Percentiles rank a stretch among this genome's conserved stretches.
Conservation (phyloP, 2,888 invertebrate genomes). For the Scaptomyza polygonia region DNA sequence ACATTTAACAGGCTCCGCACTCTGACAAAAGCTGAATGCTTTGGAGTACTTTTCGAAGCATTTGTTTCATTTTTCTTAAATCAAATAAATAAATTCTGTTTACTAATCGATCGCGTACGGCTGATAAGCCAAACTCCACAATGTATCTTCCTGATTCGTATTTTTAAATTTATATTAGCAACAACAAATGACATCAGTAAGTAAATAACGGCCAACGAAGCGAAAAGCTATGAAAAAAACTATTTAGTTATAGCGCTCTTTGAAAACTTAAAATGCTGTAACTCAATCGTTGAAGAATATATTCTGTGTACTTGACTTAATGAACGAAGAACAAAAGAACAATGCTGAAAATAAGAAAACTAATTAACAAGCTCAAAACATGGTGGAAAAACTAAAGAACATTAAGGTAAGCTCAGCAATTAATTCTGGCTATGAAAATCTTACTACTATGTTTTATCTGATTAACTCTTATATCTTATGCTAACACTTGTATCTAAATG, state of each 20-base stretch:
- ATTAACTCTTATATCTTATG: neutral
- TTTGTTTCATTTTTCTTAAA: neutral
- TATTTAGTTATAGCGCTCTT: conserved; percentile 1
- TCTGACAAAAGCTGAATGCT: conserved; percentile 19
- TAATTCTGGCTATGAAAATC: neutral
- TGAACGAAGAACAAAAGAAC: neutral
- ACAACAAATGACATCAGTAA: conserved; percentile 30
- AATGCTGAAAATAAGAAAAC: neutral
- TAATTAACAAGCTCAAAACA: neutral
- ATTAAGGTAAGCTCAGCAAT: too few relatives aligned
- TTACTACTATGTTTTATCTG: neutral
- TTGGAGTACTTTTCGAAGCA: neutral
- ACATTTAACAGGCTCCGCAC: neutral
- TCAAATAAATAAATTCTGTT: neutral
- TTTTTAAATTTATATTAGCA: neutral
- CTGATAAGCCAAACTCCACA: neutral
- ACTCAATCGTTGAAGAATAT: conserved; percentile 7
- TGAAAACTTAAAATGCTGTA: conserved; percentile 7
- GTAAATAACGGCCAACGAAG: conserved; percentile 6
- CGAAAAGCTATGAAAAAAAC: conserved; percentile 17
- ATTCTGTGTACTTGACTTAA: too few relatives aligned
- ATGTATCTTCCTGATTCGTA: neutral
- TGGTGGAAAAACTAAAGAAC: neutral
- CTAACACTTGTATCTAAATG: too few relatives aligned
- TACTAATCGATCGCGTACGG: neutral